phyloP scores from a whole-genome alignment of 2,113 vertebrate species.

The Garra rufa region DNA sequence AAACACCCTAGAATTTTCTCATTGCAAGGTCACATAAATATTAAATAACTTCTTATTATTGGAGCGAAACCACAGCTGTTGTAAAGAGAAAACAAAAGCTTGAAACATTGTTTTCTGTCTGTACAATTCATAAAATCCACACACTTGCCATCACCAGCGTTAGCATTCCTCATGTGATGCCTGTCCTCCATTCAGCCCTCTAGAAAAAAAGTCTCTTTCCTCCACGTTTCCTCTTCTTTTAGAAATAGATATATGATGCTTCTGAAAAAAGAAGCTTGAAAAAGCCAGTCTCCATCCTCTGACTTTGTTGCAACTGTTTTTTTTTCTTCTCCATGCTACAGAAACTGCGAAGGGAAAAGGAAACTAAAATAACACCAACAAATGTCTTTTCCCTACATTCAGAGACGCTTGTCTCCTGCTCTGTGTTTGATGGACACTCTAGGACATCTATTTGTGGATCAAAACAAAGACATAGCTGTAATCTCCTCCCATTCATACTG shows the following conservation, averaged over 20 bases:
- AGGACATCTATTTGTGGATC: slow-evolving; percentile 50
- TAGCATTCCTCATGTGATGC: slow-evolving; percentile 51
- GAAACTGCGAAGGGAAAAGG: slow-evolving; percentile 49
- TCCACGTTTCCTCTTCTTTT: slow-evolving; percentile 28
- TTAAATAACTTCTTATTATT: slow-evolving; percentile 83
- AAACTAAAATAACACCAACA: slow-evolving; percentile 54
- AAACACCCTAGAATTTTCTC: slow-evolving; percentile 80
- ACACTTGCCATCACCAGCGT: slow-evolving; percentile 63
- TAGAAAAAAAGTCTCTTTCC: slow-evolving; percentile 49
- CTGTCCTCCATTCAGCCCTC: slow-evolving; percentile 54
- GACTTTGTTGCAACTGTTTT: slow-evolving; percentile 31
- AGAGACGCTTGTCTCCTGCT: slow-evolving; percentile 42
- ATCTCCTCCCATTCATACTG: slow-evolving; percentile 36
- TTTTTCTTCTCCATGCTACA: slow-evolving; percentile 57
- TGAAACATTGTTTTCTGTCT: slow-evolving; percentile 72
- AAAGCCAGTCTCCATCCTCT: slow-evolving; percentile 43
- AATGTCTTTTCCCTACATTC: slow-evolving; percentile 53
- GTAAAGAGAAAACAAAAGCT: slow-evolving; percentile 72
- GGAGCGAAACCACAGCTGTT: slow-evolving; percentile 77
- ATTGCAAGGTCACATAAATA: slow-evolving; percentile 86
- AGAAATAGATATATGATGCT: slow-evolving; percentile 52
- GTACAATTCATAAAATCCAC: slow-evolving; percentile 75
- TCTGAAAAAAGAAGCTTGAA: slow-evolving; percentile 57
- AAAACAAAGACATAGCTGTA: slow-evolving; percentile 38
- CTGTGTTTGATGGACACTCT: slow-evolving; percentile 51